Conservation (phyloP, 2,797 vertebrate species). For the Schizopygopsis pylzovi region DNA sequence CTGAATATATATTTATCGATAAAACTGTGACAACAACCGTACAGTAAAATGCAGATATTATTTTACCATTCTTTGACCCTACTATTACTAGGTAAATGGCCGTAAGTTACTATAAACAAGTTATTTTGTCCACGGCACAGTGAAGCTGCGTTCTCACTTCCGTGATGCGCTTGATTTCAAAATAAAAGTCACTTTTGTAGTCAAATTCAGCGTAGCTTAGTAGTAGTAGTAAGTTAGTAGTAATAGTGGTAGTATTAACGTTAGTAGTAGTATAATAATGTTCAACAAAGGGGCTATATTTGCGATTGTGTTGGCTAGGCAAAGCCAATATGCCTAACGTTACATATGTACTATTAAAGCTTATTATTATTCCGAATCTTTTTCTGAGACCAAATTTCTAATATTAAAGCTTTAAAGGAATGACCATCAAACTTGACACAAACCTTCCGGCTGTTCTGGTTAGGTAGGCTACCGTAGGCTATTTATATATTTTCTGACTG, state of each 20-base stretch:
- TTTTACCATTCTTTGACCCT: slow-evolving; percentile 36
- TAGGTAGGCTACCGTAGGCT: not conserved
- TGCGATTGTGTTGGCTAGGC: not conserved
- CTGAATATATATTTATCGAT: not conserved
- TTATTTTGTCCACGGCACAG: slow-evolving; percentile 6
- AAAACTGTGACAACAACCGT: slow-evolving; percentile 32
- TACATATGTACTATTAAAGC: not conserved
- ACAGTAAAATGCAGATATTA: not conserved
- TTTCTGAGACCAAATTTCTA: not conserved
- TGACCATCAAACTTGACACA: not conserved
- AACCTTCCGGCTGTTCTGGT: not conserved
- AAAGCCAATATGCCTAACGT: not conserved
- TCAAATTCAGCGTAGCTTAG: not conserved
- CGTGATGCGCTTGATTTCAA: slow-evolving; percentile 32
- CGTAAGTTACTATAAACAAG: not conserved
- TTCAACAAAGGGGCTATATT: not conserved
- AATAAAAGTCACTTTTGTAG: slow-evolving; percentile 50
- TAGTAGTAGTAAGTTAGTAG: not conserved
- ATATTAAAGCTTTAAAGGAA: not conserved
- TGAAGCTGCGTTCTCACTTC: slow-evolving; percentile 24
- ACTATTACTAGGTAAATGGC: not conserved
- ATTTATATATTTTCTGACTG: not conserved
- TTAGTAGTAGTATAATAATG: not conserved
- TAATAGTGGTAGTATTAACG: not conserved
- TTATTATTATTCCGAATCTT: too few species aligned